Conservation (phyloP, 2,888 invertebrate species). For the Heliconius hortense region DNA sequence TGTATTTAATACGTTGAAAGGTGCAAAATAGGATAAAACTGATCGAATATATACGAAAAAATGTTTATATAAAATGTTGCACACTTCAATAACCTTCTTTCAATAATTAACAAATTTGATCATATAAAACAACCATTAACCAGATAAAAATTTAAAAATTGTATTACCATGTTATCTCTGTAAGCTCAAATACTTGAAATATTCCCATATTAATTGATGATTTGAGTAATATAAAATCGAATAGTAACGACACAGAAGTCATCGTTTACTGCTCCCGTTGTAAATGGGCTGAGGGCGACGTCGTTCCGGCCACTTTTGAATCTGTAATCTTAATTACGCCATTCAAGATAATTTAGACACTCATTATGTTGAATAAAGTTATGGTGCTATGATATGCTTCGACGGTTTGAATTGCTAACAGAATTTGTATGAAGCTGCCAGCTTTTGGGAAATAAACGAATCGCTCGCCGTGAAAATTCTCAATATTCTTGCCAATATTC, state of each 20-base stretch:
- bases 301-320: constrained; percentile 61
- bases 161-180: not conserved
- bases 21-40: too few species aligned
- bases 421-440: not conserved
- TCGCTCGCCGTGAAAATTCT: not conserved
- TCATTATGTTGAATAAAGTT: constrained; percentile 54
- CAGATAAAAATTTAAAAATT: not conserved
- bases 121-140: too few species aligned
- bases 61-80: too few species aligned
- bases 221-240: not conserved
- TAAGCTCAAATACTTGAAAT: not conserved
- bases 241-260: constrained; percentile 29
- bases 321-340: constrained; percentile 63
- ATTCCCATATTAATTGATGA: not conserved
- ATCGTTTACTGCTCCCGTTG: constrained; percentile 46
- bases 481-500: not conserved
- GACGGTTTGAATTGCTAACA: not conserved
- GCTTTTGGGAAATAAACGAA: not conserved
- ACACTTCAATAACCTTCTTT: too few species aligned
- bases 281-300: constrained; percentile 58
- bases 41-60: too few species aligned
- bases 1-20: too few species aligned
- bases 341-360: constrained; percentile 63
- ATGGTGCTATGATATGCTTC: constrained; percentile 47
- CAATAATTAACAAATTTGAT: too few species aligned